A percentile compares a stretch with the other conserved stretches of the same genome.
These are phyloP conservation scores for Hucho hucho DNA, from an alignment of 2,113 vertebrate genomes.

Conservation along the genomic window DNA sequence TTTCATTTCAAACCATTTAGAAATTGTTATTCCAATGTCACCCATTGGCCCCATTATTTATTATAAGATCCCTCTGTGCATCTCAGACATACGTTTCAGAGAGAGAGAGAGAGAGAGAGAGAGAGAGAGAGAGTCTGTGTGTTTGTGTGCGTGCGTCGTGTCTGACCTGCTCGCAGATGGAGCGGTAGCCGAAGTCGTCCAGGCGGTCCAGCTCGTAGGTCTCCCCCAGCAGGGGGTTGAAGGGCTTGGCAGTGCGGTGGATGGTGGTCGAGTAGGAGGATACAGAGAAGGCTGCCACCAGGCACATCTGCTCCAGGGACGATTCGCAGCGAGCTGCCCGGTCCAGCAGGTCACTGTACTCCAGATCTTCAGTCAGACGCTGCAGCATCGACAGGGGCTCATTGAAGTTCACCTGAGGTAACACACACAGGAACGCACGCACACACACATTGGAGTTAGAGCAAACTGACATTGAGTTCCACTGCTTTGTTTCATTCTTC, in stretches of 20 bases:
- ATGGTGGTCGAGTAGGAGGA: slow-evolving; percentile 76
- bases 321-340: slow-evolving; percentile 75
- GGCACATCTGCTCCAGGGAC: slow-evolving; percentile 72
- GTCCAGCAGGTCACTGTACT: slow-evolving; percentile 92
- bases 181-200: slow-evolving; percentile 72
- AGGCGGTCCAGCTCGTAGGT: slow-evolving; percentile 74
- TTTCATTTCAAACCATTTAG: too few relatives aligned
- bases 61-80: not conserved
- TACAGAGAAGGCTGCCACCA: slow-evolving; percentile 74
- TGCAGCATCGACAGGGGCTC: slow-evolving; percentile 93
- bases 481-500: too few relatives aligned
- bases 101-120: too few relatives aligned
- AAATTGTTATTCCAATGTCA: too few relatives aligned
- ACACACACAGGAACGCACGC: not conserved
- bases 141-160: not conserved
- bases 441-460: not conserved
- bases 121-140: not conserved
- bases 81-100: not conserved
- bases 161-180: slow-evolving; percentile 71
- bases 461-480: too few relatives aligned
- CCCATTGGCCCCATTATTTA: too few relatives aligned
- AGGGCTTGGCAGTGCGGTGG: slow-evolving; percentile 74
- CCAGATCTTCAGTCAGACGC: slow-evolving; percentile 90
- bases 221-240: slow-evolving; percentile 77
- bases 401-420: slow-evolving; percentile 78